Percentiles rank a stretch among this genome's conserved stretches.
Conservation (phyloP, 2,888 invertebrate genomes). For the Dinocampus coccinellae region DNA sequence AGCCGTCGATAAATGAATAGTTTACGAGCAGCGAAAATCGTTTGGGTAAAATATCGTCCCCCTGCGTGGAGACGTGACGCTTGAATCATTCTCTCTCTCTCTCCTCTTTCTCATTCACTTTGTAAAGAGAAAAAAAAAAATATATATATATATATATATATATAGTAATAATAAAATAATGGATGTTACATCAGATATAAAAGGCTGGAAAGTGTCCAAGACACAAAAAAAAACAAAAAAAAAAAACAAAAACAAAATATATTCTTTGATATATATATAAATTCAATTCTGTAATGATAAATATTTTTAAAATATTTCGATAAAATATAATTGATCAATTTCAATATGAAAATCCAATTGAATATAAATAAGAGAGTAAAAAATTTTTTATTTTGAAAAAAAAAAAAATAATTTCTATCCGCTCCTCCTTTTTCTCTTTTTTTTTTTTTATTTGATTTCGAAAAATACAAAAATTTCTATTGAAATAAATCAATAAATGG, state of each 20-base stretch:
- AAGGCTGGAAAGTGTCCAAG: background rate
- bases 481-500: background rate
- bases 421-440: background rate
- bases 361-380: background rate
- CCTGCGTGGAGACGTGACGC: slow-evolving; percentile 51
- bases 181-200: too few species aligned
- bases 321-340: slow-evolving; percentile 7
- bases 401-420: too few species aligned
- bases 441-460: background rate
- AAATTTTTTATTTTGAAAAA: too few species aligned
- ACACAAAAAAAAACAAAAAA: too few species aligned
- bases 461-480: background rate
- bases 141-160: too few species aligned
- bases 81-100: slow-evolving; percentile 8
- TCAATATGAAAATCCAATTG: background rate
- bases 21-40: slow-evolving; percentile 69
- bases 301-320: background rate
- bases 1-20: slow-evolving; percentile 69
- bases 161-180: too few species aligned
- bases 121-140: too few species aligned
- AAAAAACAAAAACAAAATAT: too few species aligned
- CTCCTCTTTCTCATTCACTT: slow-evolving; percentile 1
- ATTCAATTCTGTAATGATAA: slow-evolving; percentile 6
- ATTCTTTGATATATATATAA: too few species aligned
- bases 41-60: slow-evolving; percentile 64